These are phyloP conservation scores for mouse (Mus musculus) DNA, from an alignment of 2,113 vertebrate species.

Conservation along the genomic window GRCm39 chr6:20463501-20464000, in stretches of 20 bases:
- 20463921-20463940: background rate
- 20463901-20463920: background rate
- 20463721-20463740: slow-evolving; percentile 30
- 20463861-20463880: slow-evolving; percentile 27
- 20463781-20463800: background rate
- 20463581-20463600: slow-evolving; percentile 45
- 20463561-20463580: slow-evolving; percentile 60
- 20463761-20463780: background rate
- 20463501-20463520: slow-evolving; percentile 14
- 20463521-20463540: background rate
- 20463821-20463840: background rate
- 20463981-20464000: background rate
- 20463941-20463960: background rate
- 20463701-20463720: slow-evolving; percentile 57
- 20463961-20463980: background rate
- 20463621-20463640: slow-evolving; percentile 59
- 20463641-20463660: slow-evolving; percentile 62
- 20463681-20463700: slow-evolving; percentile 75
- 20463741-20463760: slow-evolving; percentile 29
- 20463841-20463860: background rate
- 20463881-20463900: background rate
- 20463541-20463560: slow-evolving; percentile 33
- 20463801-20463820: background rate
- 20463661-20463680: slow-evolving; percentile 66
- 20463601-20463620: slow-evolving; percentile 65